Conservation (phyloP, 2,888 invertebrate genomes). For the Apotomis betuletana region DNA sequence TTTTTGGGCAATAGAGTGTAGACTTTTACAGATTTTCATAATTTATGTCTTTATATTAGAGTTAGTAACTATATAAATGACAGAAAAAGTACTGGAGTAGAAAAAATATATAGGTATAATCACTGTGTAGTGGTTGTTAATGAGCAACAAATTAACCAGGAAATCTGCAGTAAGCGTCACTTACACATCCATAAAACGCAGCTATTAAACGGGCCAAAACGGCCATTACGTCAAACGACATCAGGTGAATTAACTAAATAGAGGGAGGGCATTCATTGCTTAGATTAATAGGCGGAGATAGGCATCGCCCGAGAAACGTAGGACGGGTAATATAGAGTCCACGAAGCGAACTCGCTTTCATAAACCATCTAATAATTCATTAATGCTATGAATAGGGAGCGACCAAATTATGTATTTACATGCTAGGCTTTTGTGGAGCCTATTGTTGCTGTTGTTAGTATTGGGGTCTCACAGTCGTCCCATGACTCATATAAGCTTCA, state of each 20-base stretch:
- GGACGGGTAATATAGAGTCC: slow-evolving; percentile 47
- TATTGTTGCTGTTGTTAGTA: slow-evolving; percentile 28
- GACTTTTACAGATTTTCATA: too few species aligned
- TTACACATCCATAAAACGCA: slow-evolving; percentile 50
- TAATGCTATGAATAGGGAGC: slow-evolving; percentile 39
- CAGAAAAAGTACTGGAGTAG: too few species aligned
- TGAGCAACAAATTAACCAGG: slow-evolving; percentile 39
- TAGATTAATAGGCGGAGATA: slow-evolving; percentile 69
- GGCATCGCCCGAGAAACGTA: slow-evolving; percentile 57
- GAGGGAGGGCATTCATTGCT: slow-evolving; percentile 53
- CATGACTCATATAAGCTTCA: not conserved
- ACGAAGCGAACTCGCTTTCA: slow-evolving; percentile 43
- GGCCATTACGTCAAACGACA: slow-evolving; percentile 66
- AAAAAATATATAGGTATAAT: too few species aligned
- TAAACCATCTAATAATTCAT: slow-evolving; percentile 43
- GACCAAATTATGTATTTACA: slow-evolving; percentile 39
- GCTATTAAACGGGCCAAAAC: slow-evolving; percentile 58
- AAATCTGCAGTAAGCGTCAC: slow-evolving; percentile 38
- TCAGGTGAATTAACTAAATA: slow-evolving; percentile 69
- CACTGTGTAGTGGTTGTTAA: slow-evolving; percentile 8
- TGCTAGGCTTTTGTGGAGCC: slow-evolving; percentile 32
- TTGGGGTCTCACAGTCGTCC: not conserved
- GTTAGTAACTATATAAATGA: too few species aligned
- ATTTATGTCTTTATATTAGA: too few species aligned
- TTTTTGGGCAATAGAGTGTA: too few species aligned